A percentile compares a stretch with the other conserved stretches of the same genome.
Evolutionary conservation across 2,797 vertebrate species (phyloP).

Genomic region (Lepus oiostolus): DNA sequence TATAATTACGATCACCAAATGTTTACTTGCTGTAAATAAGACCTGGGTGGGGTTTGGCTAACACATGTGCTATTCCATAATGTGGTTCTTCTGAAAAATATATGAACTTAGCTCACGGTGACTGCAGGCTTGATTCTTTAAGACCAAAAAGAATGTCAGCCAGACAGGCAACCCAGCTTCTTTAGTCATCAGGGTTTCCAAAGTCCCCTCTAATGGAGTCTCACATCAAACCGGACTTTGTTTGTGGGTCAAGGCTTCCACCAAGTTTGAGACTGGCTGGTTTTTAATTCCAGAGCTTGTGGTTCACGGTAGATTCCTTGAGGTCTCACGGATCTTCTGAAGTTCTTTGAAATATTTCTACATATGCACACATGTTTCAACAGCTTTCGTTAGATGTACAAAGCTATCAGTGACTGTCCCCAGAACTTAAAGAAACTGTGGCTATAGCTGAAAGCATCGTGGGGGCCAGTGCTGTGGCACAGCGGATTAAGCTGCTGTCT

Average conservation of each 20-base stretch:
- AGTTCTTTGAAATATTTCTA: background rate
- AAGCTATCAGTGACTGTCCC: background rate
- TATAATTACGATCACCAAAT: conserved; percentile 54
- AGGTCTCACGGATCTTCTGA: background rate
- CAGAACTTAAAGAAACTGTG: background rate
- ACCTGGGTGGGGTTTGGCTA: conserved; percentile 13
- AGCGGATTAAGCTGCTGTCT: no score
- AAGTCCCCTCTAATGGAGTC: background rate
- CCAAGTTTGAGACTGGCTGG: background rate
- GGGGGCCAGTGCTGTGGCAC: no score
- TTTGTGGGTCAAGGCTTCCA: background rate
- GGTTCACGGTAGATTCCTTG: rapidly evolving
- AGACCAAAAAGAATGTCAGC: background rate
- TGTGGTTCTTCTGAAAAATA: background rate
- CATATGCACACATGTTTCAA: background rate
- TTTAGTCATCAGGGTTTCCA: background rate
- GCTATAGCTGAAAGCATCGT: background rate
- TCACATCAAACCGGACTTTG: background rate
- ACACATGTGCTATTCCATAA: background rate
- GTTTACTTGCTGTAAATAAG: conserved; percentile 63
- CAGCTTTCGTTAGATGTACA: background rate
- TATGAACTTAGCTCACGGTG: background rate
- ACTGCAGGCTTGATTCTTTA: background rate
- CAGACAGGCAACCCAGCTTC: background rate
- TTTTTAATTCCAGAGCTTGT: rapidly evolving